phyloP scores from a whole-genome alignment of 2,113 vertebrate species.

The Neolamprologus cancellatus region DNA sequence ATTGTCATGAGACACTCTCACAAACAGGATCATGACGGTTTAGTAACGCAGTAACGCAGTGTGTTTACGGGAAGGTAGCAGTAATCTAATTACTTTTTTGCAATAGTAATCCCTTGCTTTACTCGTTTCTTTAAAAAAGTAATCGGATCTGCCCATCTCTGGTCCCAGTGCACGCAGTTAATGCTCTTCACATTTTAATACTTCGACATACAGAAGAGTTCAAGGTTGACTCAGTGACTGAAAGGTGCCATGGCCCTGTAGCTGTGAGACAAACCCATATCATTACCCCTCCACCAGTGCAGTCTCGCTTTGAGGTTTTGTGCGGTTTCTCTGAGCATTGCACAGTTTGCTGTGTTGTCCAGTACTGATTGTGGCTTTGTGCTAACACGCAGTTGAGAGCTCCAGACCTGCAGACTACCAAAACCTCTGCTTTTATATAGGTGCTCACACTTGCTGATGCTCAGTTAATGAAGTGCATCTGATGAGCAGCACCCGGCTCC shows the following conservation, averaged over 20 bases:
- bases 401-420: not conserved
- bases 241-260: not conserved
- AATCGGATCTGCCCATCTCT: not conserved
- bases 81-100: not conserved
- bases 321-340: not conserved
- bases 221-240: fast-evolving
- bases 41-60: not conserved
- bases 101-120: not conserved
- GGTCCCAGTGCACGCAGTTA: not conserved
- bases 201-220: not conserved
- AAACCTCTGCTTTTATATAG: not conserved
- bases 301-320: not conserved
- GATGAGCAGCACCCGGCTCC: not conserved
- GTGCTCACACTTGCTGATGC: not conserved
- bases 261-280: not conserved
- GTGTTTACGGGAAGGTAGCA: not conserved
- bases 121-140: not conserved
- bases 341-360: not conserved
- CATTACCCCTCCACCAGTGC: not conserved
- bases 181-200: not conserved
- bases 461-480: not conserved
- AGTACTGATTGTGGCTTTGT: not conserved
- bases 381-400: not conserved
- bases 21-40: not conserved
- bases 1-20: not conserved